phyloP scores from a whole-genome alignment of 2,888 invertebrate species.

The Sinohyriopsis cumingii region DNA sequence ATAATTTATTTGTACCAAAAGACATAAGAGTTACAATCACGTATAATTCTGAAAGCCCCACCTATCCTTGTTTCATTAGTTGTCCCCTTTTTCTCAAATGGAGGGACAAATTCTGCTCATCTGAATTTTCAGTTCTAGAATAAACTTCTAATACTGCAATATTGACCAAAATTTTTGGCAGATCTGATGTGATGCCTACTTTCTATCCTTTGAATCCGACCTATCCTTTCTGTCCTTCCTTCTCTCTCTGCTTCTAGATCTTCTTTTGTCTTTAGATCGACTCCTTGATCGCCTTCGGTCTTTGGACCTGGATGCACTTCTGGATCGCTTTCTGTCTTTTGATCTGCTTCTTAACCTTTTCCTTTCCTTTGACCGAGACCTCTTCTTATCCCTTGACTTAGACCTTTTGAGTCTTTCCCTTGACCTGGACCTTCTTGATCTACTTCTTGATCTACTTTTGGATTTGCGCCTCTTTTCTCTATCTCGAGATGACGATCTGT shows the following conservation, averaged over 20 bases:
- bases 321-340: slow-evolving; percentile 29
- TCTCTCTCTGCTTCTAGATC: slow-evolving; percentile 48
- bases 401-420: slow-evolving; percentile 30
- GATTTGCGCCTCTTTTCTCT: too few species aligned
- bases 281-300: slow-evolving; percentile 39
- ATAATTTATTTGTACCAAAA: too few species aligned
- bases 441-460: slow-evolving; percentile 41
- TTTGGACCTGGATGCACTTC: slow-evolving; percentile 31
- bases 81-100: too few species aligned
- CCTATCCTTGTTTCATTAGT: too few species aligned
- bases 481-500: slow-evolving; percentile 9
- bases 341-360: slow-evolving; percentile 20
- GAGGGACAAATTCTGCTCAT: too few species aligned
- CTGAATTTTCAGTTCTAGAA: too few species aligned
- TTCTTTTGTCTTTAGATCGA: slow-evolving; percentile 47
- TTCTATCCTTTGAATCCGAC: neutral
- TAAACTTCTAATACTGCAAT: too few species aligned
- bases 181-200: neutral
- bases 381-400: slow-evolving; percentile 47
- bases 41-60: too few species aligned
- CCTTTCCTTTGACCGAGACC: slow-evolving; percentile 24
- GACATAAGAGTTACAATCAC: too few species aligned
- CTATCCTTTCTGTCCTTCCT: slow-evolving; percentile 23
- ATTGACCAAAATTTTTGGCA: too few species aligned
- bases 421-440: slow-evolving; percentile 10